Evolutionary conservation across 2,888 invertebrate species (phyloP).

Genomic region (Trachelus troglodyta): DNA sequence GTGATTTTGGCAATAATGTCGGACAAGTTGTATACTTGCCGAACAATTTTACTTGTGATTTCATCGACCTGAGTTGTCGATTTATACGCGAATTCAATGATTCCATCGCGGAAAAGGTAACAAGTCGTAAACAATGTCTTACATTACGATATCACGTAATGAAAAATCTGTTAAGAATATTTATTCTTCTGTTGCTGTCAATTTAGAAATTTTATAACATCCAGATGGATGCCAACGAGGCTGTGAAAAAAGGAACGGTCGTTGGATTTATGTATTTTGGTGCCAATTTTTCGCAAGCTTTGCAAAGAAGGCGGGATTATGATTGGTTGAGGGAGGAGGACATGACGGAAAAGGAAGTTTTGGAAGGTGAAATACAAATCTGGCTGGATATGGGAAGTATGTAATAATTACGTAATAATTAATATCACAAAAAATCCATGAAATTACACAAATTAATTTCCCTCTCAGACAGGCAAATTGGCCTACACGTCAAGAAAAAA

Average conservation of each 20-base stretch:
- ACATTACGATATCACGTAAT: background rate
- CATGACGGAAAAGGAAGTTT: slow-evolving; percentile 51
- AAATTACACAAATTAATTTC: background rate
- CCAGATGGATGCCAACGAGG: slow-evolving; percentile 68
- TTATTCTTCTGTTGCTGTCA: slow-evolving; percentile 2
- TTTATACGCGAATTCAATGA: slow-evolving; percentile 72
- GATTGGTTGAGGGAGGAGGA: slow-evolving; percentile 53
- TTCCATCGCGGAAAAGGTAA: slow-evolving; percentile 69
- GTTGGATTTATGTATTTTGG: slow-evolving; percentile 78
- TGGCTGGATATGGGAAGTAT: slow-evolving; percentile 81
- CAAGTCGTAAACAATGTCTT: background rate
- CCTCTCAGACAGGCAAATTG: slow-evolving; percentile 84
- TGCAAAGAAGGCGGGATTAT: slow-evolving; percentile 71
- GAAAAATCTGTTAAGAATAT: background rate
- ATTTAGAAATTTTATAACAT: slow-evolving; percentile 69
- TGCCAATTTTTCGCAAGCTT: slow-evolving; percentile 77
- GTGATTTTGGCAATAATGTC: slow-evolving; percentile 61
- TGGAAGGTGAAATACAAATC: slow-evolving; percentile 72
- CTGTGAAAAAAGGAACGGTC: slow-evolving; percentile 69
- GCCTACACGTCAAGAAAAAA: slow-evolving; percentile 77
- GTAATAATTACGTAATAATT: slow-evolving; percentile 8
- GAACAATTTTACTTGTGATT: slow-evolving; percentile 67
- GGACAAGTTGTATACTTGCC: slow-evolving; percentile 63
- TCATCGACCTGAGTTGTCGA: slow-evolving; percentile 72
- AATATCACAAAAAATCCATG: background rate